Evolutionary conservation across 2,113 vertebrate genomes (phyloP).

Genomic region (Crotalus viridis): DNA sequence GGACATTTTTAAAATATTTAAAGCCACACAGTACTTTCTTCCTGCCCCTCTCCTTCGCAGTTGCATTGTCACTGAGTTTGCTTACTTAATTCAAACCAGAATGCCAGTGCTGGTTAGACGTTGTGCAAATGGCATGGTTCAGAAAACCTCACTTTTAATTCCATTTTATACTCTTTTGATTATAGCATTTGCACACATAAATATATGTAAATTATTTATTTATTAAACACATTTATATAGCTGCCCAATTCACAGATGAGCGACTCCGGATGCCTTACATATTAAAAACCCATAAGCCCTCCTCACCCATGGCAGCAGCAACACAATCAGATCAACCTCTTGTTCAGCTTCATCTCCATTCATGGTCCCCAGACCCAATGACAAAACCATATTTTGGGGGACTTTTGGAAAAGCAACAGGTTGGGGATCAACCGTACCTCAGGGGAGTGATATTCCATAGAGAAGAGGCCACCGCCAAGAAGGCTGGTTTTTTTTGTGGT

Average conservation of each 20-base stretch:
- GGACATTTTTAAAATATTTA: constrained; percentile 8
- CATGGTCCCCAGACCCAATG: background rate
- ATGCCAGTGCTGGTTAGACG: background rate
- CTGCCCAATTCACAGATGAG: background rate
- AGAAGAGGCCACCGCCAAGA: background rate
- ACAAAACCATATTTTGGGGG: background rate
- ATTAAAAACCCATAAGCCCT: background rate
- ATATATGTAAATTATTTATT: background rate
- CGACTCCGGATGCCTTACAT: background rate
- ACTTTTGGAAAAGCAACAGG: background rate
- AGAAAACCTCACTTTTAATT: background rate
- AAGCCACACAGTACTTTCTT: background rate
- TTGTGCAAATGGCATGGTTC: background rate
- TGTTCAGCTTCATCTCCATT: background rate
- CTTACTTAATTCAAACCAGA: constrained; percentile 6
- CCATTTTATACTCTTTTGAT: background rate
- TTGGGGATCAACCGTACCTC: background rate
- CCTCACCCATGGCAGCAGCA: background rate
- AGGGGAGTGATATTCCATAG: background rate
- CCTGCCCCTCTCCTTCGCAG: background rate
- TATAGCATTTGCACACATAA: background rate
- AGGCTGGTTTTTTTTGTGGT: background rate
- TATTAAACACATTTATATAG: background rate
- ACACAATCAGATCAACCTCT: background rate
- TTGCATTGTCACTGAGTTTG: background rate